Base-by-base conservation (phyloP, 2,113 vertebrate species). In the Ceyx melanurus region DNA sequence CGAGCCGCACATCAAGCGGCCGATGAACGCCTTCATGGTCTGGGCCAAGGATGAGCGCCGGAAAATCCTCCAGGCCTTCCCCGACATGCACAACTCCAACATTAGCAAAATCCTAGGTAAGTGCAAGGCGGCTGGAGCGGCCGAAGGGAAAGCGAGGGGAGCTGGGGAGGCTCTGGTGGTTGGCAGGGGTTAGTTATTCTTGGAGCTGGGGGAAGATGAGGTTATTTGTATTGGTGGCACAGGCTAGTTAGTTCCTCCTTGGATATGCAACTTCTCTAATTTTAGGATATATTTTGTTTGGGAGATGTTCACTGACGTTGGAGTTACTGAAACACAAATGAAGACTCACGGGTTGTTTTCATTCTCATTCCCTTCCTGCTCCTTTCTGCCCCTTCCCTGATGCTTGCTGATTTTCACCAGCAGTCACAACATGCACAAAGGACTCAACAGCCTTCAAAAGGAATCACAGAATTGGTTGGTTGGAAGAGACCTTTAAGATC, bases 1-100 rank as follows among this genome's bases (percentile, higher is more conserved):
- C 18, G 99, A 99, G 96, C 99, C 99, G 23, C 99, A 99, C 98
- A 99, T 99, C 98, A 99, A 99, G 95, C 97, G 99, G 97, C 99
- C 99, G 95, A 99, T 99, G 99, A 99, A 99, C 68, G 99, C 99
- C 45, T 99, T 99, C 98, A 99, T 99, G 99, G 99, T 99, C 96
- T 99, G 99, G 99, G 99, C 99, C 60, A 99, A 99, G 95, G 99
- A 99, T 15, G 99, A 99, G 96, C 98, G 99, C 45, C 98, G 99
- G 94, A 99, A 99, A 98, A 99, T 99, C 97, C 99, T 99, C 80
- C 99, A 99, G 97, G 99, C 99, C 85, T 99, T 99, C 94, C 99
- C 99, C 3, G 99, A 99, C 97, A 99, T 99, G 99, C 99, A 99
- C 97, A 99, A 99, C 97, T 99, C 99, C 97, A 99, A 99, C 97